Percentiles rank a stretch among this genome's conserved stretches.
These are phyloP conservation scores for Sitobion miscanthi DNA, from an alignment of 1,140 invertebrate genomes.

Conservation along the genomic window DNA sequence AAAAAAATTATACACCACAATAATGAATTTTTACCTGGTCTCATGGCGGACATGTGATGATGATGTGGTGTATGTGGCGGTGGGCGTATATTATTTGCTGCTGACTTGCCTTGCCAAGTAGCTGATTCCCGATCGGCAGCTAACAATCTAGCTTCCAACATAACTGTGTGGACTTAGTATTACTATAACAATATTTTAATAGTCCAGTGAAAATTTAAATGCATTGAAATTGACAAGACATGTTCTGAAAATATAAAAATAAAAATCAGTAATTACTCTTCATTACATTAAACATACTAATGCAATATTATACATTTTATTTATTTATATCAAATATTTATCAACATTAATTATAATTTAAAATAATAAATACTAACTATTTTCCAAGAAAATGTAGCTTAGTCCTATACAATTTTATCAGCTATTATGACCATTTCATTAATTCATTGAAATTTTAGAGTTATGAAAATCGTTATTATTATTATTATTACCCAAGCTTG, in stretches of 20 bases:
- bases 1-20: background rate
- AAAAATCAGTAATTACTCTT: background rate
- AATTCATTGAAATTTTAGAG: background rate
- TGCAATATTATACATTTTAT: background rate
- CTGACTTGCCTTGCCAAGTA: conserved; percentile 64
- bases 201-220: background rate
- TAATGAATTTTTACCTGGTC: conserved; percentile 59
- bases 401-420: background rate
- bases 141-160: conserved; percentile 66
- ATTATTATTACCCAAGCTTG: background rate
- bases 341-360: background rate
- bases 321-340: background rate
- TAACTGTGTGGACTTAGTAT: conserved; percentile 57
- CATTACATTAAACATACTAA: background rate
- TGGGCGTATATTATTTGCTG: conserved; percentile 62
- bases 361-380: background rate
- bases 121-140: conserved; percentile 61
- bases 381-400: background rate
- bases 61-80: conserved; percentile 63
- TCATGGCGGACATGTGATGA: conserved; percentile 63
- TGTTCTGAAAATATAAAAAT: background rate
- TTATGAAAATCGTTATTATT: background rate
- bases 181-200: background rate
- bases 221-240: background rate
- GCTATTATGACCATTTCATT: background rate